Base-by-base conservation (phyloP, 2,113 vertebrate species). In the Aix galericulata region DNA sequence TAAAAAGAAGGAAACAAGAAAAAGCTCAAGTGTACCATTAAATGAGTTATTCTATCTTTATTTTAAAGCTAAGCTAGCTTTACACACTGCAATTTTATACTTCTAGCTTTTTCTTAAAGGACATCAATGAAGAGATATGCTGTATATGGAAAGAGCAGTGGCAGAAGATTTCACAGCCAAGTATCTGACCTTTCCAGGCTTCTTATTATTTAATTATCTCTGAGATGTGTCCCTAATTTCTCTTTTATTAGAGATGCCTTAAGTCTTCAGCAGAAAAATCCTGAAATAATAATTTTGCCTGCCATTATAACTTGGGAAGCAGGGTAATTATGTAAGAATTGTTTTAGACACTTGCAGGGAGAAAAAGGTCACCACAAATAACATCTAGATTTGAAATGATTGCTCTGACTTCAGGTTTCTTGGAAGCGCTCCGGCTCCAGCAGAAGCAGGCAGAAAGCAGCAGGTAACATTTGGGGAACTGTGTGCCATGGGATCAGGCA, bases 201-300 rank as follows among this genome's bases (percentile, higher is more conserved):
- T 75, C 66, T 83, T 92, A 92, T 94, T 96, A 91, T 89, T 96
- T 94, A 79, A 89, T 94, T 94, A 71, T 63, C 88, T 85, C 85
- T 85, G 83, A 95, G 81, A 79, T 2, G 59, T 59, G 67, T 79
- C 77, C 78, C 46, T 92, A 88, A 95, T 95, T 96, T 94, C 22
- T 40, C 71, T 75, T 89, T 89, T 66, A 82, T 73, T 89, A 85
- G 44, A 80, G 10, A 86, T 52, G 83, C 44, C 55, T 55, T 82
- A 52, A 0, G 0, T 82, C 36, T 91, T 87, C 69, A 82, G 79
- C 27, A 76, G 58, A 82, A 94, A 93, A 94, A 84, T 62, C 53
- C 66, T 93, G 92, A 95, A 94, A 94, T 82, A 90, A 79, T 83
- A 81, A 69, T 96, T 95, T 91, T 86, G 60, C 66, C 76, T 90